A percentile compares a stretch with the other conserved stretches of the same genome.
Conservation (phyloP, 1,140 invertebrate species). For the Metaphire vulgaris region DNA sequence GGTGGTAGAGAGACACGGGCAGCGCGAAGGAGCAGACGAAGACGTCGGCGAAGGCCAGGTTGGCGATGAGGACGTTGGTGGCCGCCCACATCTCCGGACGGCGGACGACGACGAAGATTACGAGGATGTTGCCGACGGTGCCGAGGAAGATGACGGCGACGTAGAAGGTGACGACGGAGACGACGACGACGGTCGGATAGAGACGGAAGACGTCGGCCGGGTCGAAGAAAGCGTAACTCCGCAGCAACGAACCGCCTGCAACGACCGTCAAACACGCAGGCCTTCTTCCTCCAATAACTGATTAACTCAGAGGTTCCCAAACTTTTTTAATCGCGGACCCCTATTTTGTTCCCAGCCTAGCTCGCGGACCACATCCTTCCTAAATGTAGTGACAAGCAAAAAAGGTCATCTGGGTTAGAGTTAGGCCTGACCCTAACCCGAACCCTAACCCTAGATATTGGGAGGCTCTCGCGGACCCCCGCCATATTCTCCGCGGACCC, state of each 20-base stretch:
- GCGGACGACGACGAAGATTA: slow-evolving; percentile 23
- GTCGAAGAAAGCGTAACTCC: not conserved
- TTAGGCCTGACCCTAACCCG: no score
- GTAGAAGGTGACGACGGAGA: slow-evolving; percentile 24
- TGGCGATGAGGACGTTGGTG: slow-evolving; percentile 32
- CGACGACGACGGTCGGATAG: slow-evolving; percentile 15
- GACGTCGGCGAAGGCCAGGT: slow-evolving; percentile 30
- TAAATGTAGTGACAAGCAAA: not conserved
- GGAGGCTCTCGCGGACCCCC: no score
- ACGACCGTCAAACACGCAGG: not conserved
- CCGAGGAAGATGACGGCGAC: slow-evolving; percentile 23
- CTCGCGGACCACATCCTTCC: not conserved
- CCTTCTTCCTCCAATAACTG: not conserved
- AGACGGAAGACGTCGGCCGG: slow-evolving; percentile 5
- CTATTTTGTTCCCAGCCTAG: not conserved
- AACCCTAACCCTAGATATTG: no score
- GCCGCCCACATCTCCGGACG: slow-evolving; percentile 26
- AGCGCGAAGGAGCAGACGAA: slow-evolving; percentile 28
- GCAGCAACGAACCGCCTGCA: not conserved
- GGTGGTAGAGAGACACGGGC: slow-evolving; percentile 27
- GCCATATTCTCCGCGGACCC: no score
- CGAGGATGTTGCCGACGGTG: slow-evolving; percentile 27
- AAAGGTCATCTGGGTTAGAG: no score
- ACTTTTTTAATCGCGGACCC: not conserved
- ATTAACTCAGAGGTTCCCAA: not conserved